These are phyloP conservation scores for Gastrophysa polygoni DNA, from an alignment of 2,888 invertebrate species.

Conservation along the genomic window DNA sequence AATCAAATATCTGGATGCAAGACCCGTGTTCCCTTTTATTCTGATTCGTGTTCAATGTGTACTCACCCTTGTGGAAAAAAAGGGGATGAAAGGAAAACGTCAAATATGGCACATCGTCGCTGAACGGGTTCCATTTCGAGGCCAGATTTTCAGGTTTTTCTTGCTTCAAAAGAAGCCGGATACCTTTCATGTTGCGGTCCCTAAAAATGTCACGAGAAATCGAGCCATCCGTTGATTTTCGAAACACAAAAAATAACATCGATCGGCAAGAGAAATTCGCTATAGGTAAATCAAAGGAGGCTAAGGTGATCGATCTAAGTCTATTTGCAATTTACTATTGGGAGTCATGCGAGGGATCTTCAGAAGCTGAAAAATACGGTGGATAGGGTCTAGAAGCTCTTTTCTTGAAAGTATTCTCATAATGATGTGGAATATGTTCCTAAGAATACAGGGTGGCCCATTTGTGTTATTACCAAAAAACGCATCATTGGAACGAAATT, in stretches of 20 bases:
- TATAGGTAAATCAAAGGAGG: too few relatives aligned
- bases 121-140: slow-evolving; percentile 87
- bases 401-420: not conserved
- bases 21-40: not conserved
- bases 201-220: slow-evolving; percentile 55
- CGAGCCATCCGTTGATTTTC: not conserved
- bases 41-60: not conserved
- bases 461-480: too few relatives aligned
- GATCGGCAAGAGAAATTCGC: not conserved
- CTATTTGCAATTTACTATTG: too few relatives aligned
- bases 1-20: too few relatives aligned
- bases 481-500: too few relatives aligned
- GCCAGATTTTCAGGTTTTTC: slow-evolving; percentile 70
- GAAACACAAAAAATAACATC: not conserved
- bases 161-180: slow-evolving; percentile 80
- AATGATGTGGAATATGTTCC: too few relatives aligned
- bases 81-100: slow-evolving; percentile 84
- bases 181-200: slow-evolving; percentile 73
- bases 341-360: not conserved
- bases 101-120: slow-evolving; percentile 76
- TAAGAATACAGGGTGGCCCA: too few relatives aligned
- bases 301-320: too few relatives aligned
- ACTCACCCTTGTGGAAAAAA: slow-evolving; percentile 72
- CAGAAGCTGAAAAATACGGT: not conserved
- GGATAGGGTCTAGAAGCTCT: not conserved